A percentile compares a stretch with the other conserved stretches of the same genome.
phyloP scores from a whole-genome alignment of 2,888 invertebrate genomes.

The Torymus auratus region DNA sequence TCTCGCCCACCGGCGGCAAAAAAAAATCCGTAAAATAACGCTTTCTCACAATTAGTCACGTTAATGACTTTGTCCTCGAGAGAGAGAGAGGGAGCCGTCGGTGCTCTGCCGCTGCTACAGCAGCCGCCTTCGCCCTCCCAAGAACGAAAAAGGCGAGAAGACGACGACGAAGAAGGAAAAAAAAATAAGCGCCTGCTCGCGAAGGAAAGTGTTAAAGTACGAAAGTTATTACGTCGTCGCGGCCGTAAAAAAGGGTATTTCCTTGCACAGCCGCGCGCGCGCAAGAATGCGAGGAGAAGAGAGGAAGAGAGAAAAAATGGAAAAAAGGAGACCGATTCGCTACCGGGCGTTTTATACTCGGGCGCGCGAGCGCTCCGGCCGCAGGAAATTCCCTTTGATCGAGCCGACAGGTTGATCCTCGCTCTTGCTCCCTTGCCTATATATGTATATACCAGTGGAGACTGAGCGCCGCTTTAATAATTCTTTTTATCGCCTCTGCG shows the following conservation, averaged over 20 bases:
- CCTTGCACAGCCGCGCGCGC: conserved; percentile 33
- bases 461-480: conserved; percentile 65
- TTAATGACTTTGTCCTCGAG: conserved; percentile 47
- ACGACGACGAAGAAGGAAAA: neutral
- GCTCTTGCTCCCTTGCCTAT: neutral
- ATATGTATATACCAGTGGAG: conserved; percentile 22
- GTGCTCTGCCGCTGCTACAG: neutral
- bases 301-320: conserved; percentile 28
- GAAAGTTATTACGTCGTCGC: conserved; percentile 56
- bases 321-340: conserved; percentile 34
- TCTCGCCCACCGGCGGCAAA: neutral
- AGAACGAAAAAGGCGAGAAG: conserved; percentile 4
- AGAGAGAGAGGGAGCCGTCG: neutral
- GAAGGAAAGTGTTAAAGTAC: conserved; percentile 55
- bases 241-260: conserved; percentile 53
- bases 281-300: conserved; percentile 47
- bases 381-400: conserved; percentile 64
- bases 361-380: conserved; percentile 10
- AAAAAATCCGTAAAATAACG: conserved; percentile 27
- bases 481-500: conserved; percentile 67
- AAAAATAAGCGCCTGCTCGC: neutral
- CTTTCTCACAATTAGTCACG: conserved; percentile 46
- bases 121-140: neutral
- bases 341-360: conserved; percentile 46
- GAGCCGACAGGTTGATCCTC: conserved; percentile 60